A percentile compares a stretch with the other conserved stretches of the same genome.
Conservation (phyloP, 2,113 vertebrate species). For the Sitta europaea region DNA sequence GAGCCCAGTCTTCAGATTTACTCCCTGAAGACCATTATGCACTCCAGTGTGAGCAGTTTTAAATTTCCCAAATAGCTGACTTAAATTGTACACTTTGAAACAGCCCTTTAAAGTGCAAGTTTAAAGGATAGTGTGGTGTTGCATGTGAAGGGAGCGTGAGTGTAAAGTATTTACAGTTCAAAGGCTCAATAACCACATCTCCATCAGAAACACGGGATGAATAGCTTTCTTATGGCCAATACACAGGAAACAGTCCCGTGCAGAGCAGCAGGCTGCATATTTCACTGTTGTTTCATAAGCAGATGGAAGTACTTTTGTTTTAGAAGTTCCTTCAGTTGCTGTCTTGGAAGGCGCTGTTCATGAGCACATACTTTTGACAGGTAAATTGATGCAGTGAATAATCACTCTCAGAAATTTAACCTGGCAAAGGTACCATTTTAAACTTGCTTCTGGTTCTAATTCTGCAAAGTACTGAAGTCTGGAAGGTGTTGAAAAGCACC, state of each 20-base stretch:
- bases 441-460: neutral
- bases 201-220: neutral
- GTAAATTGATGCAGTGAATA: neutral
- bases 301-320: slow-evolving; percentile 26
- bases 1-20: neutral
- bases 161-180: neutral
- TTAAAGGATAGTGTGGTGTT: neutral
- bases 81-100: neutral
- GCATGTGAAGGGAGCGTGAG: neutral
- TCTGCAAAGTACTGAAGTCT: neutral
- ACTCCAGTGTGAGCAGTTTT: neutral
- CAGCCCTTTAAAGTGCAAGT: neutral
- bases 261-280: neutral
- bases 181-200: slow-evolving; percentile 20
- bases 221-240: neutral
- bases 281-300: neutral
- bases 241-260: neutral
- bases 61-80: neutral
- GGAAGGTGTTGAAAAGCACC: slow-evolving; percentile 16
- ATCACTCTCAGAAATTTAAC: neutral
- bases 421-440: neutral
- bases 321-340: neutral
- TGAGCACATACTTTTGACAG: neutral
- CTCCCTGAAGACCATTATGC: neutral
- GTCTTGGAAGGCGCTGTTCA: neutral